Evolutionary conservation across 2,113 vertebrate species (phyloP).

Genomic region (Cacatua alba): DNA sequence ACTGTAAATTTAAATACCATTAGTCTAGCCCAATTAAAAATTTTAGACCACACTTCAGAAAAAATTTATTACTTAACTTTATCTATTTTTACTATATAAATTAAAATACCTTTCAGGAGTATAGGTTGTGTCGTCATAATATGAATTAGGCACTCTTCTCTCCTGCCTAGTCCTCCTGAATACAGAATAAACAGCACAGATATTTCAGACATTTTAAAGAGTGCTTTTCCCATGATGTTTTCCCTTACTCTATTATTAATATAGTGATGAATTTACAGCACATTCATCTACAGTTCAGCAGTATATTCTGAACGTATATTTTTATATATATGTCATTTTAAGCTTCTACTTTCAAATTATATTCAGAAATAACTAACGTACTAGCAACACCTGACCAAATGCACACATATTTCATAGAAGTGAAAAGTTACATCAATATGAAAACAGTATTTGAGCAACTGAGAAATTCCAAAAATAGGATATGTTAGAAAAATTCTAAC

Average conservation of each 20-base stretch:
- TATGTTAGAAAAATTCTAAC: not conserved
- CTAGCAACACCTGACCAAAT: not conserved
- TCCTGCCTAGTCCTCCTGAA: constrained; percentile 80
- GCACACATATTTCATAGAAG: not conserved
- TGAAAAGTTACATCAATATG: not conserved
- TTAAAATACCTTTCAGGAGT: constrained; percentile 83
- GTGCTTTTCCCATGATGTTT: not conserved
- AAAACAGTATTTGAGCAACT: not conserved
- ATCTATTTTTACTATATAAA: constrained; percentile 55
- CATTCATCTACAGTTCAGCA: not conserved
- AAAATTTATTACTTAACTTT: constrained; percentile 3
- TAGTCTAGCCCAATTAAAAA: not conserved
- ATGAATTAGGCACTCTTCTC: constrained; percentile 82
- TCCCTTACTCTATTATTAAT: not conserved
- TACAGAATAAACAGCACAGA: constrained; percentile 70
- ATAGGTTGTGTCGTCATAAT: constrained; percentile 77
- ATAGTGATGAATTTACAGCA: not conserved
- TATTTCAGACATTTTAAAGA: constrained; percentile 51
- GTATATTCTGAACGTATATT: not conserved
- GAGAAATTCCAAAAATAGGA: not conserved
- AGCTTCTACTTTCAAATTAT: not conserved
- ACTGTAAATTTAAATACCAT: constrained; percentile 21
- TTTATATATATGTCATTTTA: not conserved
- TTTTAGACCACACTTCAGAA: not conserved
- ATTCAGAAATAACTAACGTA: not conserved